Percentiles rank a stretch among this genome's conserved stretches.
phyloP scores from a whole-genome alignment of 1,140 invertebrate species.

The Ruditapes philippinarum region DNA sequence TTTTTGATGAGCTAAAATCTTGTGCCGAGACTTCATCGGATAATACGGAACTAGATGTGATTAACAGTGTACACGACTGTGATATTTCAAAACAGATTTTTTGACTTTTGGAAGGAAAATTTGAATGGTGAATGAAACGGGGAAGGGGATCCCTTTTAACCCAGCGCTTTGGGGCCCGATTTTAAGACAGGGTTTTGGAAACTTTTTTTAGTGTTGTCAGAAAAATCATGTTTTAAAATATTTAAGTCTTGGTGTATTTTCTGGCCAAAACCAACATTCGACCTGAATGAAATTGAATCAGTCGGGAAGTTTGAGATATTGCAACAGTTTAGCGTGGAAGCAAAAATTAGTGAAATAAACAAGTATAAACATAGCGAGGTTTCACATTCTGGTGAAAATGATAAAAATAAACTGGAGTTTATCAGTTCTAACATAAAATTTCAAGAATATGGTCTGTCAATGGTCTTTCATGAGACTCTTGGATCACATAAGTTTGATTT shows the following conservation, averaged over 20 bases:
- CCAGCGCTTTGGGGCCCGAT: conserved; percentile 70
- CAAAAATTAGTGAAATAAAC: conserved; percentile 80
- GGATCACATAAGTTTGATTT: conserved; percentile 72
- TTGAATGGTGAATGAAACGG: conserved; percentile 74
- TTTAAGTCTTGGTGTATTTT: conserved; percentile 74
- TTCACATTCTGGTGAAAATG: background rate
- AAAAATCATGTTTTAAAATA: conserved; percentile 80
- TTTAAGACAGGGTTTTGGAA: conserved; percentile 32
- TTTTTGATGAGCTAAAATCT: conserved; percentile 69
- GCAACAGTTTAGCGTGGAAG: conserved; percentile 80
- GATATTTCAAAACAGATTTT: conserved; percentile 78
- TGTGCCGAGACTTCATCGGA: conserved; percentile 14
- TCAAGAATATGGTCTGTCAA: conserved; percentile 74
- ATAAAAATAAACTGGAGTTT: background rate
- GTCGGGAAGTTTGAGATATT: conserved; percentile 74
- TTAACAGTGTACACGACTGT: conserved; percentile 76
- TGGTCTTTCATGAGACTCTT: conserved; percentile 76
- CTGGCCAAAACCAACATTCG: conserved; percentile 81
- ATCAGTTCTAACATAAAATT: conserved; percentile 54
- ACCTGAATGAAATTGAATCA: conserved; percentile 63
- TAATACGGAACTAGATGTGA: conserved; percentile 69
- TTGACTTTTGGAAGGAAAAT: conserved; percentile 75
- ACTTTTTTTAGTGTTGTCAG: conserved; percentile 78
- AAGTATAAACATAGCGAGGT: conserved; percentile 64
- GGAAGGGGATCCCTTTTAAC: conserved; percentile 74